A percentile compares a stretch with the other conserved stretches of the same genome.
These are phyloP conservation scores for Sipha flava DNA, from an alignment of 1,140 invertebrate genomes.

Conservation along the genomic window DNA sequence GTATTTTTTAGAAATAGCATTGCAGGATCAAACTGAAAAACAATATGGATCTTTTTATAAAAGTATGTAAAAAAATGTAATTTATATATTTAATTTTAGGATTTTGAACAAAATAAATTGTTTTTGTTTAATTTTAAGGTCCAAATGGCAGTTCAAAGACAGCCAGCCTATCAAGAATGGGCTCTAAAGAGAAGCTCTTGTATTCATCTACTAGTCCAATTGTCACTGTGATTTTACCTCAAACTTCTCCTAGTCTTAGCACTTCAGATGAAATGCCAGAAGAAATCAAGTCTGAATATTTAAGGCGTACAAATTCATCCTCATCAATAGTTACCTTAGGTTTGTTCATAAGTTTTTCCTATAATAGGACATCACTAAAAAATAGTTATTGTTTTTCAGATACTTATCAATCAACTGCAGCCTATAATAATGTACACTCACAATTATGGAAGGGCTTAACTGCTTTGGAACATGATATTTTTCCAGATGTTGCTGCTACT, in stretches of 20 bases:
- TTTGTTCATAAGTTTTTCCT: constrained; percentile 43
- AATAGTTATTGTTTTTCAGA: background rate
- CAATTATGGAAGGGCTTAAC: constrained; percentile 76
- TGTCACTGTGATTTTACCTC: background rate
- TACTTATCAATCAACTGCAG: background rate
- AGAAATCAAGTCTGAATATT: background rate
- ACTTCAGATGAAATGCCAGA: background rate
- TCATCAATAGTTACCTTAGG: constrained; percentile 39
- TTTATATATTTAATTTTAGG: background rate
- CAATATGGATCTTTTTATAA: constrained; percentile 8
- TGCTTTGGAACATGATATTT: constrained; percentile 70
- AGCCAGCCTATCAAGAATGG: background rate
- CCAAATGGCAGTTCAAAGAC: background rate
- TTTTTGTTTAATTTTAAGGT: background rate
- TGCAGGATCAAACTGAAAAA: constrained; percentile 48
- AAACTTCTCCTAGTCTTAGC: background rate
- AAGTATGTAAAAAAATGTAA: background rate
- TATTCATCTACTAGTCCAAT: background rate
- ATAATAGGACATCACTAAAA: background rate
- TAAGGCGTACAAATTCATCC: constrained; percentile 12
- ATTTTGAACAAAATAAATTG: background rate
- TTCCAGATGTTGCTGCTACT: constrained; percentile 66
- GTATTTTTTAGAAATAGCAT: constrained; percentile 71
- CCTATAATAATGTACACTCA: constrained; percentile 61
- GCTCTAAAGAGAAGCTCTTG: background rate